Conservation (phyloP, 2,797 vertebrate species). For the Chaenodraco wilsoni region DNA sequence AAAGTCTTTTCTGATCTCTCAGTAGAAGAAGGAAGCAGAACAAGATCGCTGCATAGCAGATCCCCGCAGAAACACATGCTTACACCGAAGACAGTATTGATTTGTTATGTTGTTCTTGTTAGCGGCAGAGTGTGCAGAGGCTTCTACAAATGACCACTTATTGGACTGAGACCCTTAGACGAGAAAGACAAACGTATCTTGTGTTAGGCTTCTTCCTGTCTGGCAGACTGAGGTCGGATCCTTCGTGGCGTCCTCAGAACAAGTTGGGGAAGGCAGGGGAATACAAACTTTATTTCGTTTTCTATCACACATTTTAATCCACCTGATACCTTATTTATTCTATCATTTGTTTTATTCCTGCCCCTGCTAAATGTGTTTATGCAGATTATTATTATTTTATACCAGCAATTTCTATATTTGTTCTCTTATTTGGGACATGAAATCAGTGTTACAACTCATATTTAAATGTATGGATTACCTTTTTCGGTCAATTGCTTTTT, state of each 20-base stretch:
- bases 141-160: constrained; percentile 73
- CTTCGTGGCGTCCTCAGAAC: constrained; percentile 45
- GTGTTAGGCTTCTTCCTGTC: constrained; percentile 21
- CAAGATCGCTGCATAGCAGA: constrained; percentile 56
- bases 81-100: constrained; percentile 78
- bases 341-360: not conserved
- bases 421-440: not conserved
- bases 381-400: not conserved
- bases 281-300: constrained; percentile 5
- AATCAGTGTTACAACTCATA: not conserved
- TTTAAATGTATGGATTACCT: not conserved
- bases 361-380: not conserved
- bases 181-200: constrained; percentile 51
- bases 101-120: constrained; percentile 78
- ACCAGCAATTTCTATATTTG: not conserved
- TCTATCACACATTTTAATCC: not conserved
- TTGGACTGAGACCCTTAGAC: constrained; percentile 56
- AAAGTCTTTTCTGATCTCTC: constrained; percentile 65
- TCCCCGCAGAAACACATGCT: constrained; percentile 74
- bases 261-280: constrained; percentile 21
- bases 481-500: not conserved
- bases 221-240: constrained; percentile 65
- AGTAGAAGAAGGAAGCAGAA: constrained; percentile 55
- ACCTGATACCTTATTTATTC: not conserved
- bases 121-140: constrained; percentile 62